phyloP scores from a whole-genome alignment of 2,888 invertebrate genomes.

The Nemapogon koenigi region DNA sequence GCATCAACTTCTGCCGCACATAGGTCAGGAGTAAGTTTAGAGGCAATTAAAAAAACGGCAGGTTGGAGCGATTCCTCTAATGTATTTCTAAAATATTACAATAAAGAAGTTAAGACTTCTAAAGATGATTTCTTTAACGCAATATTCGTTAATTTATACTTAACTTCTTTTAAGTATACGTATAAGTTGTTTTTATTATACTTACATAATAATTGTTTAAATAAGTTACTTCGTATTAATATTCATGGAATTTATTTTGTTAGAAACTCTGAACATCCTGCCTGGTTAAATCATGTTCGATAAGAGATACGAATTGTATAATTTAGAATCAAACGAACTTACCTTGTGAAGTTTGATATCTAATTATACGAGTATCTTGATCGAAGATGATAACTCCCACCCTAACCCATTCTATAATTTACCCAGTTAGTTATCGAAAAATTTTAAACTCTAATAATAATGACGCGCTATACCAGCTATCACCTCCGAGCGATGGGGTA shows the following conservation, averaged over 20 bases:
- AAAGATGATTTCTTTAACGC: neutral
- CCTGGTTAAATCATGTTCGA: neutral
- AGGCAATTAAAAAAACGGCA: neutral
- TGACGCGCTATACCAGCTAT: too few species aligned
- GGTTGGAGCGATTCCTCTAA: constrained; percentile 4
- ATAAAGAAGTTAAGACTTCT: neutral
- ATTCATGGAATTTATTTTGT: neutral
- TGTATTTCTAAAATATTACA: constrained; percentile 4
- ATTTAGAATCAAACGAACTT: neutral
- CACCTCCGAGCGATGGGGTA: too few species aligned
- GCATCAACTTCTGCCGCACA: constrained; percentile 2
- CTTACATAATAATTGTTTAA: too few species aligned
- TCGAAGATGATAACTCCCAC: neutral
- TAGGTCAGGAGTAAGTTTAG: neutral
- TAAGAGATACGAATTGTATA: too few species aligned
- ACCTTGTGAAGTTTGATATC: neutral
- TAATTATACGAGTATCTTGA: neutral
- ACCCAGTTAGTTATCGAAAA: too few species aligned
- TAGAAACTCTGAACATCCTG: neutral
- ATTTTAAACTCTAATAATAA: too few species aligned
- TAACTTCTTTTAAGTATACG: neutral
- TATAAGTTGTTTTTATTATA: too few species aligned
- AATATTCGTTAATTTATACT: too few species aligned
- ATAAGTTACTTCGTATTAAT: neutral
- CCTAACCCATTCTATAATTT: neutral